Evolutionary conservation across 2,888 invertebrate species (phyloP), one percentile per base, ranked within the genome.

Genomic region (Mythimna pallens): DNA sequence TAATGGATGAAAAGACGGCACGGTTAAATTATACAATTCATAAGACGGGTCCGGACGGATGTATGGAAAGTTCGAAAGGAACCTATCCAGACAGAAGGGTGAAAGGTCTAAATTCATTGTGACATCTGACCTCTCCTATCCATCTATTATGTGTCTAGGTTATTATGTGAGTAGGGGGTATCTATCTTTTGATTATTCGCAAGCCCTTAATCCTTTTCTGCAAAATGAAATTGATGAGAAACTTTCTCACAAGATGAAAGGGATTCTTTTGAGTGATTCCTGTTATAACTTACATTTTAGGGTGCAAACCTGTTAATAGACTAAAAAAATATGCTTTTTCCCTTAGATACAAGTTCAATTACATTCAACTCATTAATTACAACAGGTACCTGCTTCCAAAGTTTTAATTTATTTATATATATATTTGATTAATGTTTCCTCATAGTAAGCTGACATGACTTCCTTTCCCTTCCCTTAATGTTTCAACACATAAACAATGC

Each of bases 1-100:
- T 88, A 94, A 94, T 94, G 92, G 91, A 91, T 91, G 92, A 94
- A 94, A 94, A 93, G 93, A 89, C 89, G 90, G 89, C 90, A 90
- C 90, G 91, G 91, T 93, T 94, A 91, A 93, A 92, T 93, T 92
- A 92, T 91, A 91, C 91, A 90, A 91, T 92, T 89, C 90, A 90
- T 86, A 89, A 90, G 91, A 92, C 92, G 84, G 90, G 93, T 92
- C 92, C 88, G 86, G 89, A 90, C 91, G 90, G 89, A 89, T 91
- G 89, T 89, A 87, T 88, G 88, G 86, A 89, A 85, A 85, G 82
- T 82, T 83, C 79, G 83, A 87, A 86, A 82, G 86, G 84, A 86
- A 79, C 83, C 83, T 87, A 86, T 78, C 80, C 87, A 83, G 82
- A 82, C 85, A 82, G 89, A 89, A 88, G 89, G 91, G 88, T 88